Evolutionary conservation across 1,140 invertebrate genomes (phyloP).

Genomic region (Helicoverpa armigera): DNA sequence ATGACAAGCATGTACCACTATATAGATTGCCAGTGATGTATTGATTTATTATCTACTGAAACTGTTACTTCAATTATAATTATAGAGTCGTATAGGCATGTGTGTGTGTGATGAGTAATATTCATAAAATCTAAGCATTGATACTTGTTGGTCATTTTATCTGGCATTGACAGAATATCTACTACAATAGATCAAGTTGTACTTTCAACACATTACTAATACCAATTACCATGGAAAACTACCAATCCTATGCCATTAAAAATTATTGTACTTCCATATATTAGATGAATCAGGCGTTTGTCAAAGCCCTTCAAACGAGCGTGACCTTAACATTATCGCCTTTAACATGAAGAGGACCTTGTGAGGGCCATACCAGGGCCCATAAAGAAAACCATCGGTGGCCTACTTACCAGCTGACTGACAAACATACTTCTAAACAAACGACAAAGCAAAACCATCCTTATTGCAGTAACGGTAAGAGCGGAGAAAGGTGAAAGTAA

Average conservation of each 20-base stretch:
- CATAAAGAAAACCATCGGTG: constrained; percentile 80
- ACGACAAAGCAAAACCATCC: constrained; percentile 21
- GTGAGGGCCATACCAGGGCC: constrained; percentile 71
- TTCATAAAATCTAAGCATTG: no score
- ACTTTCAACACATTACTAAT: background rate
- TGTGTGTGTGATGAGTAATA: no score
- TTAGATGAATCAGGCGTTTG: constrained; percentile 37
- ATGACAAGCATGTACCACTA: no score
- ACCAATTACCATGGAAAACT: background rate
- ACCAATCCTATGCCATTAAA: constrained; percentile 18
- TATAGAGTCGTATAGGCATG: no score
- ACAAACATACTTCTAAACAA: constrained; percentile 47
- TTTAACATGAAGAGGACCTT: constrained; percentile 68
- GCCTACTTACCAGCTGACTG: constrained; percentile 75
- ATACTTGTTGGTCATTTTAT: no score
- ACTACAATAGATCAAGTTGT: background rate
- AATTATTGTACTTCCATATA: background rate
- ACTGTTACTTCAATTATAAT: no score
- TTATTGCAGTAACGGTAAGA: constrained; percentile 35
- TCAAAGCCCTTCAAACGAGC: constrained; percentile 9
- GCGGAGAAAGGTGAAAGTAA: constrained; percentile 64
- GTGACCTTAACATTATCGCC: constrained; percentile 62
- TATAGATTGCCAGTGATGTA: no score
- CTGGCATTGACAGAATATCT: background rate
- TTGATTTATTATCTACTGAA: no score